Evolutionary conservation across 2,888 invertebrate genomes (phyloP), one percentile per base, ranked within the genome.

Genomic region (Atherix ibis): DNA sequence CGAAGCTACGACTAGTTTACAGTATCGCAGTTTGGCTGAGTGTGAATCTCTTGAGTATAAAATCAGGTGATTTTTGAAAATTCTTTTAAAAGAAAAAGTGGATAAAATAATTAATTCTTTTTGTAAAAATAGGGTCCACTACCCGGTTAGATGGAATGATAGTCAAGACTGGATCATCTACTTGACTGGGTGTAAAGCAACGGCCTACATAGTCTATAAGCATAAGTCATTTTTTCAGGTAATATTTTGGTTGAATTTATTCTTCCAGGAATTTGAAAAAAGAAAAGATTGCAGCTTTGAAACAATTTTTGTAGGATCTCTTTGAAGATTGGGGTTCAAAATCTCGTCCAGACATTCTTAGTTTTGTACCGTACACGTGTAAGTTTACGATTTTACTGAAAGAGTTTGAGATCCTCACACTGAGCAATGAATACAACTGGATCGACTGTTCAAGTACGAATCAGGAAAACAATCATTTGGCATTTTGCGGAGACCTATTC

Each of bases 351-450:
- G 97, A 98, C 56, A 73, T 98, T 35, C 68, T 89, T 36, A 80
- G 83, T 51, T 98, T 97, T 64, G 82, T 97, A 34, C 98, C 98
- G 2, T 98, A 94, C 59, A 91, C 91, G 0, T 95, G 92, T 82
- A 81, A 85, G 53, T 83, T 98, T 49, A 83, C 80, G 40, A 66
- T 97, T 40, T 67, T 87, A 6, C 63, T 94, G 15, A 92, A 95
- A 57, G 91, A 95, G 60, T 94, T 95, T 61, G 94, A 98, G 63
- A 68, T 98, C 12, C 72, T 95, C 2, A 85, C 91, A 27, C 65
- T 89, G 12, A 81, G 89, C 50, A 98, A 97, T 63, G 89, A 97
- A 55, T 87, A 87, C 59, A 98, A 98, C 61, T 98, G 97, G 98
- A 83, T 98, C 45, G 97, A 98, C 61, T 95, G 95, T 49, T 88